Base-by-base conservation (phyloP, 2,888 invertebrate species). In the Neoaliturus tenellus region DNA sequence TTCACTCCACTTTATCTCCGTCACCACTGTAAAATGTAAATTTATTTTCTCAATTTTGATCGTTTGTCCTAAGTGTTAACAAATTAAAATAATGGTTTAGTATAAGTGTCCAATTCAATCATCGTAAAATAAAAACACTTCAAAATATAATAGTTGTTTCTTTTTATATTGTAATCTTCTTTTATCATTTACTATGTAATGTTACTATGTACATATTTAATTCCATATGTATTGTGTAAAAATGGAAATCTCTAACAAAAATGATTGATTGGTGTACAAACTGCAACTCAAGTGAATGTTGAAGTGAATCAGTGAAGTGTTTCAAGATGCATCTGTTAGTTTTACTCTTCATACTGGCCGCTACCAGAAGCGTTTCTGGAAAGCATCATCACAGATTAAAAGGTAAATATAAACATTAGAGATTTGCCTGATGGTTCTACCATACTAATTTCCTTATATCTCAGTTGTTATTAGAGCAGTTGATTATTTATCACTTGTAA, bases 351-450 rank as follows among this genome's bases (percentile, higher is more conserved):
- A 4, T 62, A 8, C 28, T 62, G 25, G 2, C 31, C 1, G 62
- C 17, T 8, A 17, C 62, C 0, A 6, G 14, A 8, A 17, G 31
- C 28, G 20, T 62, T 17, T 5, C 28, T 14, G 62, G 28, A 2
- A 62, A 62, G 14, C 62, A 62, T 14, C 62, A 62, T 62, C 62
- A 62, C 62, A 62, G 62, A 62, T 62, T 62, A 31, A 62, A 62
- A 62, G 62, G 62, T 62, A 62, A n/a, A 20, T 8, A 2, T 44
- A 44, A 8, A 44, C n/a, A n/a, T n/a, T n/a, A n/a, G n/a, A n/a
- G n/a, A n/a, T n/a, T n/a, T n/a, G n/a, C n/a, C n/a, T n/a, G n/a
- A n/a, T n/a, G n/a, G n/a, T n/a, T n/a, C n/a, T n/a, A n/a, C n/a
- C n/a, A n/a, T n/a, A n/a, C n/a, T n/a, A n/a, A n/a, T n/a, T n/a